Evolutionary conservation across 2,797 vertebrate species (phyloP).

Genomic region (Tapera naevia): DNA sequence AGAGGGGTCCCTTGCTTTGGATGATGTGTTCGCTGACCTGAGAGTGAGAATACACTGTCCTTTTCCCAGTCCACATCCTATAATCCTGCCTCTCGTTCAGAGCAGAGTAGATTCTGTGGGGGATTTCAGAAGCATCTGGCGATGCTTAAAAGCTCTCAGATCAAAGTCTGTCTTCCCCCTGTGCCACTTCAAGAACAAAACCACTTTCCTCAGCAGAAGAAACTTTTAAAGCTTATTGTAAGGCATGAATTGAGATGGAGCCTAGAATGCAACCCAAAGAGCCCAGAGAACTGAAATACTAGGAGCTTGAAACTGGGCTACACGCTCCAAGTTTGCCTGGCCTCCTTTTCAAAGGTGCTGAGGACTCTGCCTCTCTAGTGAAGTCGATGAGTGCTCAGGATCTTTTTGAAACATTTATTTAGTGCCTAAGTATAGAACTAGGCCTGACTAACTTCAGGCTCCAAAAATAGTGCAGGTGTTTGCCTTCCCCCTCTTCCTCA

Average conservation of each 20-base stretch:
- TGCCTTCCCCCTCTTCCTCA: conserved; percentile 23
- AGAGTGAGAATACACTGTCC: background rate
- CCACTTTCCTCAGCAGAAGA: background rate
- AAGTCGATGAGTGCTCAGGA: background rate
- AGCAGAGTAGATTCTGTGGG: background rate
- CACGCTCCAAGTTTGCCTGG: background rate
- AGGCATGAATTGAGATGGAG: background rate
- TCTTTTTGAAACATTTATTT: conserved; percentile 46
- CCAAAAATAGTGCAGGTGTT: conserved; percentile 18
- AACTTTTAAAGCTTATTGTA: background rate
- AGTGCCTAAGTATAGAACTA: conserved; percentile 45
- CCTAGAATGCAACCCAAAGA: background rate
- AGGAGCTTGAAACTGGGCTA: background rate
- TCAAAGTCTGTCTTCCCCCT: background rate
- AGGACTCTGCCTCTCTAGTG: background rate
- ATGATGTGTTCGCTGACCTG: background rate
- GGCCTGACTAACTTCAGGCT: conserved; percentile 21
- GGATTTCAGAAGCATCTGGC: background rate
- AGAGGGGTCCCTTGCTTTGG: background rate
- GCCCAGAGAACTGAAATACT: background rate
- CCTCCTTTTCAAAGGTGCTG: conserved; percentile 7
- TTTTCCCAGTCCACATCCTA: background rate
- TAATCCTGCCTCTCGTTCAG: background rate
- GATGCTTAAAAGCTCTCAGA: background rate
- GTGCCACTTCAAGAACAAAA: background rate